These are phyloP conservation scores for Lophura nycthemera DNA, from an alignment of 2,113 vertebrate species.

Conservation along the genomic window DNA sequence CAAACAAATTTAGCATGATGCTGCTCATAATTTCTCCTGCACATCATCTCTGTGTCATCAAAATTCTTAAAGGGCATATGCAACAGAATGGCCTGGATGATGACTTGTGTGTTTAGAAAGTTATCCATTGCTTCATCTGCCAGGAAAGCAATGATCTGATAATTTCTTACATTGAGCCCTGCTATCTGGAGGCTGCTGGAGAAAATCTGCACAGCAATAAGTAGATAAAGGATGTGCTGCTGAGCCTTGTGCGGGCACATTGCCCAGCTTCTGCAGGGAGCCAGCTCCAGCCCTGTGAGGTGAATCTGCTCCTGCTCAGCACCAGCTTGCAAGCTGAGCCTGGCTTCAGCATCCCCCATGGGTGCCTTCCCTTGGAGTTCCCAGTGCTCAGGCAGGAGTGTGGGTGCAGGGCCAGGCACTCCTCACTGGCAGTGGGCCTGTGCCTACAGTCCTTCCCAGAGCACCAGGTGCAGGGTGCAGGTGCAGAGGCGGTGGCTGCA, in stretches of 20 bases:
- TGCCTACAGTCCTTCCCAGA: neutral
- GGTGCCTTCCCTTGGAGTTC: neutral
- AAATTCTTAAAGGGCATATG: neutral
- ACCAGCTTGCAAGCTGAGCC: neutral
- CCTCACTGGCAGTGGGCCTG: fast-evolving
- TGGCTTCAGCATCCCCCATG: neutral
- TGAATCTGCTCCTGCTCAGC: neutral
- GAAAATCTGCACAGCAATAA: neutral
- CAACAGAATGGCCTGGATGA: neutral
- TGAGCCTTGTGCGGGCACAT: neutral
- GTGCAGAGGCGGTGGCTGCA: fast-evolving
- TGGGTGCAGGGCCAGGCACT: neutral
- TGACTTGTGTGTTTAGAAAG: neutral
- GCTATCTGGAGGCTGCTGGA: neutral
- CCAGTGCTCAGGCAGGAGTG: neutral
- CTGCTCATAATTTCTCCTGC: neutral
- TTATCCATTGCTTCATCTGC: neutral
- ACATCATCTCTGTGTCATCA: neutral
- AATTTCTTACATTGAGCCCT: neutral
- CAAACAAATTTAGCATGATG: neutral
- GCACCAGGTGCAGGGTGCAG: neutral
- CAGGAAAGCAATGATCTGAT: conserved; percentile 4
- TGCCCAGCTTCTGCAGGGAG: neutral
- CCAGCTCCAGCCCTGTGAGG: neutral
- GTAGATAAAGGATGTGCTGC: neutral